Conservation (phyloP, 2,113 vertebrate species). For the Poicephalus meyeri region DNA sequence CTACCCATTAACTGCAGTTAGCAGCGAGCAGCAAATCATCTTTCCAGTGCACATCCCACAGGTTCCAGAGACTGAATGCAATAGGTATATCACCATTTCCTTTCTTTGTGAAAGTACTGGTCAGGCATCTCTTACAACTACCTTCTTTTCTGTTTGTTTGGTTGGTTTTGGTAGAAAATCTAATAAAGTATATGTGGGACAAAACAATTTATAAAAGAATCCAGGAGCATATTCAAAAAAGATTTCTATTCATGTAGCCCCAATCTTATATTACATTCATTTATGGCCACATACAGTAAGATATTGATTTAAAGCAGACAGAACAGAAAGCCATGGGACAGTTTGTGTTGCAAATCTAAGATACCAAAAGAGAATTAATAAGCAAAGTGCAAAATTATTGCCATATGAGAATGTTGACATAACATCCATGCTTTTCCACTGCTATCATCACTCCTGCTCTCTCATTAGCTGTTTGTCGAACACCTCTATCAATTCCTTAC, state of each 20-base stretch:
- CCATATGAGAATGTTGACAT: not conserved
- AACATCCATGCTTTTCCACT: not conserved
- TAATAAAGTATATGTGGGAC: not conserved
- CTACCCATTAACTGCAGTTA: not conserved
- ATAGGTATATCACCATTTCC: not conserved
- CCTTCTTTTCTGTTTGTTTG: not conserved
- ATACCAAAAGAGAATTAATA: not conserved
- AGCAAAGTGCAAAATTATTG: not conserved
- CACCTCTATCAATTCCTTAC: not conserved
- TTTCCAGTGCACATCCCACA: not conserved
- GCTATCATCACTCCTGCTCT: not conserved
- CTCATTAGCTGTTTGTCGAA: not conserved
- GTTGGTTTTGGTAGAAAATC: not conserved
- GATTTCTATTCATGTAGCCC: not conserved
- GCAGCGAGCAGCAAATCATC: not conserved
- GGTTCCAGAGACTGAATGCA: not conserved
- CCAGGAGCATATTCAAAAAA: not conserved
- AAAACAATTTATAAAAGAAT: not conserved
- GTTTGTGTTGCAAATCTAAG: not conserved
- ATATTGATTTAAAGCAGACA: not conserved
- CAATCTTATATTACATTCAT: not conserved
- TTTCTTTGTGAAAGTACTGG: not conserved
- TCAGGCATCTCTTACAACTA: not conserved
- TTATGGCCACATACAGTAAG: not conserved
- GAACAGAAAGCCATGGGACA: not conserved